phyloP scores from a whole-genome alignment of 2,888 invertebrate species.

The Sphinx pinastri region DNA sequence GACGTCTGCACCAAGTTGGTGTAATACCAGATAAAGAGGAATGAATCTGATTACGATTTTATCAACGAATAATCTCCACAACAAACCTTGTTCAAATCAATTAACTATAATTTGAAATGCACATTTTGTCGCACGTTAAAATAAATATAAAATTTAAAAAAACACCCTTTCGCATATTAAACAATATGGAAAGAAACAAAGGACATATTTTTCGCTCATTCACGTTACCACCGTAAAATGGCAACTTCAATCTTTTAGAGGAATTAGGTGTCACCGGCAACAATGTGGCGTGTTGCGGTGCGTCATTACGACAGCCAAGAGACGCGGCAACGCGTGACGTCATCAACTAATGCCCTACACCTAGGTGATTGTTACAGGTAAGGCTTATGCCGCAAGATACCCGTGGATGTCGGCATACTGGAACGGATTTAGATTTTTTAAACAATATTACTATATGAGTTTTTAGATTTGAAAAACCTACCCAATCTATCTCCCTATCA shows the following conservation, averaged over 20 bases:
- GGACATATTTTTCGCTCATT: constrained; percentile 51
- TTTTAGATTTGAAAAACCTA: too few relatives aligned
- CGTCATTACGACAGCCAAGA: constrained; percentile 30
- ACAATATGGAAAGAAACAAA: constrained; percentile 22
- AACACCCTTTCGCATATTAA: constrained; percentile 14
- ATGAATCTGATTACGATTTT: too few relatives aligned
- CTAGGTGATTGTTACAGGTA: constrained; percentile 58
- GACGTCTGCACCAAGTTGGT: too few relatives aligned
- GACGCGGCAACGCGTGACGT: constrained; percentile 67
- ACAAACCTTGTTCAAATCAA: too few relatives aligned
- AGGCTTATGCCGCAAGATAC: constrained; percentile 42
- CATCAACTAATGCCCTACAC: constrained; percentile 77
- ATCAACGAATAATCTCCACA: too few relatives aligned
- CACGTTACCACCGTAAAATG: constrained; percentile 58
- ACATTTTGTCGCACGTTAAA: neutral
- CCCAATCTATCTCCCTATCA: too few relatives aligned
- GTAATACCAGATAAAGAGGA: too few relatives aligned
- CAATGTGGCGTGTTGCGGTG: constrained; percentile 46
- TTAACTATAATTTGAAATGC: too few relatives aligned
- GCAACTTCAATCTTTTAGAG: constrained; percentile 70
- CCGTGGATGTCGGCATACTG: neutral
- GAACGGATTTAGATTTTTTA: neutral
- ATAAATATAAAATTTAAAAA: neutral
- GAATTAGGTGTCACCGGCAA: constrained; percentile 57
- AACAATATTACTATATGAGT: too few relatives aligned